Evolutionary conservation across 1,140 invertebrate genomes (phyloP).

Genomic region (Aphaenogaster floridana): DNA sequence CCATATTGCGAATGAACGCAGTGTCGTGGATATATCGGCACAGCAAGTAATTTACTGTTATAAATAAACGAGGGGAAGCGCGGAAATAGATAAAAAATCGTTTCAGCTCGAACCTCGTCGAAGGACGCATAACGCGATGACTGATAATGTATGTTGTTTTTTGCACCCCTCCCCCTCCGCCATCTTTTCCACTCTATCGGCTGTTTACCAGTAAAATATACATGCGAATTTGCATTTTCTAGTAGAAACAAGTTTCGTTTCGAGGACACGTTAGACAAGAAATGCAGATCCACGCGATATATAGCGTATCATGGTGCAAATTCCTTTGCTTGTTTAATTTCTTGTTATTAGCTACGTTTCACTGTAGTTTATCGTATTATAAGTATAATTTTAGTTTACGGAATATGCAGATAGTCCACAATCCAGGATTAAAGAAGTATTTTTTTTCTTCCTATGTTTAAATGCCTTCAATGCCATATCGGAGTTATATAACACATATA

Average conservation of each 20-base stretch:
- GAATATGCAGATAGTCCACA: background rate
- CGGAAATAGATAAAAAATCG: background rate
- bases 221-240: conserved; percentile 14
- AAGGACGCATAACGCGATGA: background rate
- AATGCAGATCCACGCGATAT: background rate
- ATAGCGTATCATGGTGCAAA: background rate
- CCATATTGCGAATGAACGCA: conserved; percentile 1
- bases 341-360: background rate
- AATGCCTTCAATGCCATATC: background rate
- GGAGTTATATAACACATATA: background rate
- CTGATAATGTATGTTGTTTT: background rate
- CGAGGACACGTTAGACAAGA: background rate
- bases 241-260: background rate
- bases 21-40: conserved; percentile 9
- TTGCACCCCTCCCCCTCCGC: background rate
- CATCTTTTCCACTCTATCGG: background rate
- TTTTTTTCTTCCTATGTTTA: background rate
- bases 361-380: background rate
- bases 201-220: conserved; percentile 5
- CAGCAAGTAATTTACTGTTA: background rate
- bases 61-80: background rate
- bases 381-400: background rate
- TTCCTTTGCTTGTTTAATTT: background rate
- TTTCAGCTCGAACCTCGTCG: background rate
- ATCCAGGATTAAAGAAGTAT: background rate